phyloP scores from a whole-genome alignment of 1,140 invertebrate species.

The Riptortus pedestris region DNA sequence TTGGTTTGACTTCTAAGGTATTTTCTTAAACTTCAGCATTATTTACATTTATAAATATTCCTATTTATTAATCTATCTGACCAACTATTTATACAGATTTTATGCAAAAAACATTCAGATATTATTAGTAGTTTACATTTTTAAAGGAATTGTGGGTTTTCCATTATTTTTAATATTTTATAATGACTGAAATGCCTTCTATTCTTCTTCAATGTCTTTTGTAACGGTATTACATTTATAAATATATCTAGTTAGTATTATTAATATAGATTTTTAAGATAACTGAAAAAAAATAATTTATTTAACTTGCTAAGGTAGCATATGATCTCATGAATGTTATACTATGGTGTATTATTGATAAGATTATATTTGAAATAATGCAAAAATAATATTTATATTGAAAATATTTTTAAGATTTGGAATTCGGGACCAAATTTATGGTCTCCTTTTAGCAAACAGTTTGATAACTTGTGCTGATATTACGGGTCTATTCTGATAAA shows the following conservation, averaged over 20 bases:
- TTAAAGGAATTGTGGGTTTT: neutral
- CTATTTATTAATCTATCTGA: neutral
- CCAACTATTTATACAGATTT: conserved; percentile 9
- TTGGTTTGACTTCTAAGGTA: neutral
- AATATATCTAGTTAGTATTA: neutral
- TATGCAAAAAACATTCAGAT: neutral
- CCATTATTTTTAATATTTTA: conserved; percentile 10
- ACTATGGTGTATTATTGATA: neutral
- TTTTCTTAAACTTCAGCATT: conserved; percentile 15
- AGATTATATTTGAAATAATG: neutral
- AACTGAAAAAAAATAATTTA: neutral
- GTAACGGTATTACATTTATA: neutral
- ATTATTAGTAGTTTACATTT: neutral
- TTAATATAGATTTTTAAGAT: conserved; percentile 6
- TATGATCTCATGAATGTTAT: conserved; percentile 1
- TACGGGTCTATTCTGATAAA: conserved; percentile 1
- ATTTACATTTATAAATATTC: neutral
- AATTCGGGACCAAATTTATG: neutral
- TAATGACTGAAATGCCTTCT: conserved; percentile 14
- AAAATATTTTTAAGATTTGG: conserved; percentile 9
- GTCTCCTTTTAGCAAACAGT: conserved; percentile 5
- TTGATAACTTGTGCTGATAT: neutral
- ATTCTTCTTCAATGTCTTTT: neutral
- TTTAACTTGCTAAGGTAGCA: conserved; percentile 2
- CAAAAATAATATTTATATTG: conserved; percentile 4